Conservation (phyloP, 2,888 invertebrate species). For the Dryobotodes eremita region DNA sequence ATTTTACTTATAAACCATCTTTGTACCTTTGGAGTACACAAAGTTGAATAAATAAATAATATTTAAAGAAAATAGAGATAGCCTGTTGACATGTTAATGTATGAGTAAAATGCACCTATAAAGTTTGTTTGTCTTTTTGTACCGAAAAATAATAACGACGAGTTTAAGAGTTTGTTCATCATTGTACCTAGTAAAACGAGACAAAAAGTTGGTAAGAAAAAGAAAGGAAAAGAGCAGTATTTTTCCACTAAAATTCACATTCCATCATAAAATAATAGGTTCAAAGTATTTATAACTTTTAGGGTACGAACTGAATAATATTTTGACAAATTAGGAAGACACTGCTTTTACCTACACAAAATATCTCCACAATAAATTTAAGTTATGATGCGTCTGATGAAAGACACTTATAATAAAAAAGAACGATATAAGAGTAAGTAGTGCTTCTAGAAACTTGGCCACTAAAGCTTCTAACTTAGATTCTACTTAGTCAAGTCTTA, state of each 20-base stretch:
- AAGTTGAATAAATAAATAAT: too few relatives aligned
- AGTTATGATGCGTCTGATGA: neutral
- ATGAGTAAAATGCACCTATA: neutral
- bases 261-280: neutral
- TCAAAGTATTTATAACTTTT: neutral
- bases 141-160: neutral
- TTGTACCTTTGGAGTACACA: neutral
- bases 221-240: neutral
- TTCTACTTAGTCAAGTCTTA: slow-evolving; percentile 24
- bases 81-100: too few relatives aligned
- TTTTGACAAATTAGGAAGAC: neutral
- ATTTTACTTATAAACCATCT: neutral
- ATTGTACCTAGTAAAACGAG: neutral
- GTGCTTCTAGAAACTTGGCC: slow-evolving; percentile 17
- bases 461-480: slow-evolving; percentile 34
- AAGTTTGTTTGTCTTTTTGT: neutral
- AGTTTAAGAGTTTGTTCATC: neutral
- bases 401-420: slow-evolving; percentile 20
- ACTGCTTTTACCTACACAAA: neutral
- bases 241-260: neutral
- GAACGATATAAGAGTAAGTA: neutral
- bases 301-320: neutral
- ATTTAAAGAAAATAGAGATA: too few relatives aligned
- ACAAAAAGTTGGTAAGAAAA: neutral
- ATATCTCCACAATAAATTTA: neutral